phyloP scores from a whole-genome alignment of 2,113 vertebrate species.

The Colius striatus region DNA sequence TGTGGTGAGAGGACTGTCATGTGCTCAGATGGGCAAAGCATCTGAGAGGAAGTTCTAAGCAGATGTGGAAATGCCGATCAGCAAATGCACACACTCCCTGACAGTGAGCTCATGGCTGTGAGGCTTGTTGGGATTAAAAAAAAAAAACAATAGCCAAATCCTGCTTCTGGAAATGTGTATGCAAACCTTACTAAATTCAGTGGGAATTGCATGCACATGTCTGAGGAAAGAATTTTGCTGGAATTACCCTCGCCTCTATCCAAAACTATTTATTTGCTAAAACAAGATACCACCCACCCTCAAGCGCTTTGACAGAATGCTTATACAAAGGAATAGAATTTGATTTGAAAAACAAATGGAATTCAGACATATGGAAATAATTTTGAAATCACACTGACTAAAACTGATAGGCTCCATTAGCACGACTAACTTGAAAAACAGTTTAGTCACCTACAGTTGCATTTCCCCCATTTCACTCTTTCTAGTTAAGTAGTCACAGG shows the following conservation, averaged over 20 bases:
- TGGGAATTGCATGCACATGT: background rate
- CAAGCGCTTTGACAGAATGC: background rate
- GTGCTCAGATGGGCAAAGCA: slow-evolving; percentile 16
- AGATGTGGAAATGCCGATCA: slow-evolving; percentile 43
- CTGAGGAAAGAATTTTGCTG: background rate
- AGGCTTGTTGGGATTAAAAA: background rate
- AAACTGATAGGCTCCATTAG: slow-evolving; percentile 4
- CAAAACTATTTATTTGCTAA: background rate
- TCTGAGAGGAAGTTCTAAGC: slow-evolving; percentile 45
- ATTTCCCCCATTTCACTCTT: background rate
- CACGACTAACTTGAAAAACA: background rate
- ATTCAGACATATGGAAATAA: slow-evolving; percentile 58
- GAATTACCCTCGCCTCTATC: background rate
- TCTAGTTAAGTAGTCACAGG: slow-evolving; percentile 7
- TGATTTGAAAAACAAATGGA: slow-evolving; percentile 44
- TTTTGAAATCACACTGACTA: slow-evolving; percentile 27
- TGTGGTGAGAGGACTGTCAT: background rate
- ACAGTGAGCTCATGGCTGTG: background rate
- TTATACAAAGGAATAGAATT: background rate
- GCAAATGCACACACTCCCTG: slow-evolving; percentile 29
- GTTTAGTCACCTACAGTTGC: background rate
- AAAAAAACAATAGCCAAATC: background rate
- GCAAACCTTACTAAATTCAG: background rate
- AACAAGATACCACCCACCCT: background rate
- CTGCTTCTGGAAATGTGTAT: background rate